Conservation (phyloP, 2,113 vertebrate species). For the Emydura subglobosa region DNA sequence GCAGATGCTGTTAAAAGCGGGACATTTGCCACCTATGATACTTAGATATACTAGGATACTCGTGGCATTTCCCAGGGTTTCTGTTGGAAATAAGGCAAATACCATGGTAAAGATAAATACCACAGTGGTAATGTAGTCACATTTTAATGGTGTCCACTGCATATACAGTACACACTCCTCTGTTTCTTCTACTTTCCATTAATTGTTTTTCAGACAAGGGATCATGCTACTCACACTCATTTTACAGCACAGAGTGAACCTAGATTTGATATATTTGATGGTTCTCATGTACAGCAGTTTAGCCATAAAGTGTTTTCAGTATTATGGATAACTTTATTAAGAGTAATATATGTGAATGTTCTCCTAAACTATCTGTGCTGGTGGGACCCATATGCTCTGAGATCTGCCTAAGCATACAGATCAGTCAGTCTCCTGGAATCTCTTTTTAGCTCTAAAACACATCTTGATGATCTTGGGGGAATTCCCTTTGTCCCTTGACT, state of each 20-base stretch:
- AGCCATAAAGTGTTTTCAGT: not conserved
- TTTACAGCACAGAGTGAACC: not conserved
- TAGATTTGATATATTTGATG: not conserved
- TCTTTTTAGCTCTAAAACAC: rapidly evolving
- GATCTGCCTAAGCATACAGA: not conserved
- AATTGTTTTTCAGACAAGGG: not conserved
- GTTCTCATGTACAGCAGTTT: not conserved
- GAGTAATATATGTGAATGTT: not conserved
- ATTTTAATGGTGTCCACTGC: not conserved
- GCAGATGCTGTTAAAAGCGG: not conserved
- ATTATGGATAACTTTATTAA: not conserved
- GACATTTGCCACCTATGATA: not conserved
- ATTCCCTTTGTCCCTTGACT: not conserved
- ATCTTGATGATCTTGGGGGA: not conserved
- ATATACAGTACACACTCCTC: not conserved
- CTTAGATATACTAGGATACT: not conserved
- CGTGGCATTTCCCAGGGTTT: not conserved
- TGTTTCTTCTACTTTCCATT: not conserved
- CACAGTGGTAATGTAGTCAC: not conserved
- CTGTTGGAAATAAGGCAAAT: not conserved
- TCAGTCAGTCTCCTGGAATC: not conserved
- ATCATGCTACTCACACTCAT: not conserved
- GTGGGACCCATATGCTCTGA: not conserved
- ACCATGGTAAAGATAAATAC: not conserved
- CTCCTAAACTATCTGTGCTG: not conserved